A percentile compares a stretch with the other conserved stretches of the same genome.
Conservation (phyloP, 2,888 invertebrate species). For the Caenorhabditis sp. region DNA sequence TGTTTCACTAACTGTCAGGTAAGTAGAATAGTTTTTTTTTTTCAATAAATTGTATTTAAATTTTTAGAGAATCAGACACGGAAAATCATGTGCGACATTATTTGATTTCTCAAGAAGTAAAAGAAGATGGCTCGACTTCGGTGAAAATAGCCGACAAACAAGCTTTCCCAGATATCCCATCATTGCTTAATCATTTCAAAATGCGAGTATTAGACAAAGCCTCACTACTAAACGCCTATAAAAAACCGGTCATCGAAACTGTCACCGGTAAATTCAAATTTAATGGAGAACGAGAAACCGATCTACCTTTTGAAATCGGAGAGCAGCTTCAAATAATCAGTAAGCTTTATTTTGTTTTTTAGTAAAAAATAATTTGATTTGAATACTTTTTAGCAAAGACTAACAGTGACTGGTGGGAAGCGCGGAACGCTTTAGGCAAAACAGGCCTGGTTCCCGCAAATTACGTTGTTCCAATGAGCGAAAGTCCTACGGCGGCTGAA, state of each 20-base stretch:
- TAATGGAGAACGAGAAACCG: conserved; percentile 84
- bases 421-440: conserved; percentile 84
- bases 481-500: conserved; percentile 11
- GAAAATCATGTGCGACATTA: conserved; percentile 56
- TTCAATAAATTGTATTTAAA: neutral
- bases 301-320: conserved; percentile 91
- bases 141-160: conserved; percentile 80
- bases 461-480: conserved; percentile 78
- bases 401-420: conserved; percentile 91
- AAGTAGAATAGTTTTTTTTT: conserved; percentile 1
- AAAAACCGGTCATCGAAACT: conserved; percentile 54
- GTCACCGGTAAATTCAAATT: conserved; percentile 47
- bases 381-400: conserved; percentile 29
- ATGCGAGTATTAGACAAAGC: conserved; percentile 95
- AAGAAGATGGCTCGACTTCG: conserved; percentile 48
- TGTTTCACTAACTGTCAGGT: conserved; percentile 64
- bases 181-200: conserved; percentile 89
- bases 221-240: conserved; percentile 83
- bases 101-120: conserved; percentile 53
- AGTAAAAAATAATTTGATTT: neutral
- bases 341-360: conserved; percentile 73
- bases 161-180: conserved; percentile 88
- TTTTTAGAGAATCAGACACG: conserved; percentile 31
- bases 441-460: conserved; percentile 95
- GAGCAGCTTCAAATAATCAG: conserved; percentile 88